These are phyloP conservation scores for Ptiloglossa arizonensis DNA, from an alignment of 1,140 invertebrate species.

Conservation along the genomic window DNA sequence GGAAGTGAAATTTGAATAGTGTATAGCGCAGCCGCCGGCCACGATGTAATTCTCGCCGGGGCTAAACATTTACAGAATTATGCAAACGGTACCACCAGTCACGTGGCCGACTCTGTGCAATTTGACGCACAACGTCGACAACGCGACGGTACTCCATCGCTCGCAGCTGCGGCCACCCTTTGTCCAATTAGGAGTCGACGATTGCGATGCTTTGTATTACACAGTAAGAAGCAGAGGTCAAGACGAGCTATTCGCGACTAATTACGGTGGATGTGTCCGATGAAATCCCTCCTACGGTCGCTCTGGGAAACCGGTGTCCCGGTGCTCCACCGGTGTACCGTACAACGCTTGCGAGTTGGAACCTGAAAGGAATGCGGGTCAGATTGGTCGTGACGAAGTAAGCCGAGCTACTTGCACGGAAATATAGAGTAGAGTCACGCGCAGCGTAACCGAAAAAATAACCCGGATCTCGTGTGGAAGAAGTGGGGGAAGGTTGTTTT, in stretches of 20 bases:
- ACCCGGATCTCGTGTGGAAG: too few species aligned
- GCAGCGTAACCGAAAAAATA: too few species aligned
- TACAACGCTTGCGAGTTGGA: too few species aligned
- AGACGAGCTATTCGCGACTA: constrained; percentile 19
- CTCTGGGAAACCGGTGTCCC: constrained; percentile 16
- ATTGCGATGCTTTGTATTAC: not conserved
- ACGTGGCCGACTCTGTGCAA: not conserved
- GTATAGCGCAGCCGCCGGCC: not conserved
- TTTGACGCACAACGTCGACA: not conserved
- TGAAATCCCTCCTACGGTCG: constrained; percentile 3
- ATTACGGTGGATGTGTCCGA: constrained; percentile 30
- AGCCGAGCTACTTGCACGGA: too few species aligned
- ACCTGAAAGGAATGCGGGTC: too few species aligned
- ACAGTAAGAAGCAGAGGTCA: not conserved
- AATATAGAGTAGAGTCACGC: too few species aligned
- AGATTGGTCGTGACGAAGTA: too few species aligned
- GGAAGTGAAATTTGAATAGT: constrained; percentile 4
- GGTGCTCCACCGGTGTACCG: too few species aligned
- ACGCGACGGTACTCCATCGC: not conserved
- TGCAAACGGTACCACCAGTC: not conserved
- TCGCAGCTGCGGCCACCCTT: not conserved
- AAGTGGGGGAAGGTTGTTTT: too few species aligned
- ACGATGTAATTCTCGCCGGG: not conserved
- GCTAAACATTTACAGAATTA: constrained; percentile 7
- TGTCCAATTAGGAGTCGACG: not conserved